Evolutionary conservation across 2,888 invertebrate species (phyloP).

Genomic region (Eurytoma californica): DNA sequence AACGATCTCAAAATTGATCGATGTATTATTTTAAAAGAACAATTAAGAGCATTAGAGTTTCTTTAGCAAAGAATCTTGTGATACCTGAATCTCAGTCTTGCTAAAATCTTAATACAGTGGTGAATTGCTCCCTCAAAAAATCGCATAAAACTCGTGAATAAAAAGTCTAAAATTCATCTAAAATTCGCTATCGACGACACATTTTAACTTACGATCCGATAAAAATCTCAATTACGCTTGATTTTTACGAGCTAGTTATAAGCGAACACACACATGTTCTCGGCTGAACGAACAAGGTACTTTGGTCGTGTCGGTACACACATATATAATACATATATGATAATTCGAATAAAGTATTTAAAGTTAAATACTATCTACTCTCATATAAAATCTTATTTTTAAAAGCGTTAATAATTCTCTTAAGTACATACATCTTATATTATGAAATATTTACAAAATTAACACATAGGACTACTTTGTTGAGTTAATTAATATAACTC

Average conservation of each 20-base stretch:
- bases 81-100: conserved; percentile 55
- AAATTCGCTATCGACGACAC: conserved; percentile 51
- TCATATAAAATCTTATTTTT: conserved; percentile 68
- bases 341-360: conserved; percentile 59
- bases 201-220: conserved; percentile 46
- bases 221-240: conserved; percentile 54
- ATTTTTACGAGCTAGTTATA: conserved; percentile 35
- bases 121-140: conserved; percentile 44
- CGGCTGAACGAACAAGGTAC: conserved; percentile 63
- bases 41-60: conserved; percentile 47
- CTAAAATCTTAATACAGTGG: conserved; percentile 51
- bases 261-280: conserved; percentile 34
- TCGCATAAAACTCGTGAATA: conserved; percentile 42
- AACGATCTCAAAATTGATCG: conserved; percentile 52
- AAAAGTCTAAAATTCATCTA: conserved; percentile 54
- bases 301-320: conserved; percentile 71
- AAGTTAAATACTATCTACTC: conserved; percentile 65
- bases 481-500: conserved; percentile 38
- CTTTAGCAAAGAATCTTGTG: conserved; percentile 44
- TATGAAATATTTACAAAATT: conserved; percentile 70
- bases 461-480: conserved; percentile 58
- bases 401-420: conserved; percentile 60
- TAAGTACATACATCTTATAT: conserved; percentile 60
- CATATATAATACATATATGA: conserved; percentile 64
- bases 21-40: conserved; percentile 49